Conservation (phyloP, 2,113 vertebrate species). For the Prinia subflava region DNA sequence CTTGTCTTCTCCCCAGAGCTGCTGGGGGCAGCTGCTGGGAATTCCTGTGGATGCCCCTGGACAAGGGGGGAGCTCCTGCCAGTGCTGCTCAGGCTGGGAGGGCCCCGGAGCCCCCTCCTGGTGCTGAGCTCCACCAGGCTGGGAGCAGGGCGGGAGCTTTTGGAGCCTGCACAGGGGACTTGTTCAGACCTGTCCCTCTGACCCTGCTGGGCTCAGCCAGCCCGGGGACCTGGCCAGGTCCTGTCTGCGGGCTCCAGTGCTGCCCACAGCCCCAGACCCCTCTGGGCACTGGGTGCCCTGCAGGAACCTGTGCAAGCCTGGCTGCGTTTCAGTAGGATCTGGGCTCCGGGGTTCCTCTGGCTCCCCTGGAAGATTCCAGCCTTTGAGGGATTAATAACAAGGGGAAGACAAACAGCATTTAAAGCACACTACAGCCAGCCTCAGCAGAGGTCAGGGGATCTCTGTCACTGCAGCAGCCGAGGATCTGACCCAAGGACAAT, state of each 20-base stretch:
- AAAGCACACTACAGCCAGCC: not conserved
- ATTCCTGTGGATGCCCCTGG: too few species aligned
- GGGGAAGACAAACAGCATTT: not conserved
- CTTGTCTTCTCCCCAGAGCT: not conserved
- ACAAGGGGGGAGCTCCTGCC: not conserved
- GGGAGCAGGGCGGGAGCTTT: not conserved
- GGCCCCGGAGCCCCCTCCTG: too few species aligned
- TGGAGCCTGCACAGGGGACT: not conserved
- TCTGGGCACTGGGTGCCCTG: not conserved
- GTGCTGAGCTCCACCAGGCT: accelerated
- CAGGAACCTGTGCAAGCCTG: not conserved
- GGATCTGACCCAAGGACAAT: not conserved
- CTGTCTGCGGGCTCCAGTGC: not conserved
- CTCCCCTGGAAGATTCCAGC: not conserved
- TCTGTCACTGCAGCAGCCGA: not conserved
- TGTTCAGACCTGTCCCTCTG: too few species aligned
- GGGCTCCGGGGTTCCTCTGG: not conserved
- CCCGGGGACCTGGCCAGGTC: not conserved
- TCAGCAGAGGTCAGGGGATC: not conserved
- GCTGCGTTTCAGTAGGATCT: not conserved
- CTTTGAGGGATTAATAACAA: not conserved
- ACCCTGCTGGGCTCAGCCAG: not conserved
- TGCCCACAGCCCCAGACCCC: not conserved
- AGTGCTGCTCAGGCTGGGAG: accelerated
- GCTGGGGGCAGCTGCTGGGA: not conserved